These are phyloP conservation scores for Caenorhabditis sp. DNA, from an alignment of 2,888 invertebrate species.

Conservation along the genomic window DNA sequence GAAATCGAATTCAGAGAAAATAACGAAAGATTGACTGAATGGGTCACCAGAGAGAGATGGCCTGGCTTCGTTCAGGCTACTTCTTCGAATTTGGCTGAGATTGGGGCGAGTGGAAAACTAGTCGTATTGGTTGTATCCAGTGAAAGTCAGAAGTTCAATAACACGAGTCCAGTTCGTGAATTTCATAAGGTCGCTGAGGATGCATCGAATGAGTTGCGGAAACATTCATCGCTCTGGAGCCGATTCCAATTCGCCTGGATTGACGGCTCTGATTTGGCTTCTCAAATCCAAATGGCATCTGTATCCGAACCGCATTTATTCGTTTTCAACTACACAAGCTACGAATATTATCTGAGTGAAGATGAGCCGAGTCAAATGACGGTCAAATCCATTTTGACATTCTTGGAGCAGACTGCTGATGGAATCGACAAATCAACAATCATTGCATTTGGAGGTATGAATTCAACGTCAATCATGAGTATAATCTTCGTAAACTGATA, in stretches of 20 bases:
- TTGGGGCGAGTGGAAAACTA: slow-evolving; percentile 78
- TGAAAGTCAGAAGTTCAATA: slow-evolving; percentile 65
- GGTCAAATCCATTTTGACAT: slow-evolving; percentile 81
- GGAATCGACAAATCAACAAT: slow-evolving; percentile 61
- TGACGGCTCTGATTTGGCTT: slow-evolving; percentile 92
- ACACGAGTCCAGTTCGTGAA: slow-evolving; percentile 50
- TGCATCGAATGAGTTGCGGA: slow-evolving; percentile 68
- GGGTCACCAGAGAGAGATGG: slow-evolving; percentile 81
- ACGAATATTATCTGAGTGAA: slow-evolving; percentile 93
- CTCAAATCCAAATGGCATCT: slow-evolving; percentile 93
- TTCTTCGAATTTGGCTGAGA: slow-evolving; percentile 75
- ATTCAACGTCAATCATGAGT: no score
- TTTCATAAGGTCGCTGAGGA: slow-evolving; percentile 72
- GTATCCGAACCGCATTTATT: slow-evolving; percentile 91
- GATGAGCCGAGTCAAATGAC: slow-evolving; percentile 90
- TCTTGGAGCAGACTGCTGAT: slow-evolving; percentile 87
- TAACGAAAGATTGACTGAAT: slow-evolving; percentile 65
- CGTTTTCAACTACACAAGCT: slow-evolving; percentile 93
- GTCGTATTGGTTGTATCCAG: slow-evolving; percentile 79
- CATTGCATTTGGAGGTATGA: slow-evolving; percentile 62
- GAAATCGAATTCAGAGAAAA: slow-evolving; percentile 65
- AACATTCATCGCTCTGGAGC: slow-evolving; percentile 63
- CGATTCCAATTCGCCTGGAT: slow-evolving; percentile 89
- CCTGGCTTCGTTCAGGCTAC: slow-evolving; percentile 76
- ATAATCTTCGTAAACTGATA: neutral